Evolutionary conservation across 2,113 vertebrate genomes (phyloP).

Genomic region (Tragelaphus buxtoni): DNA sequence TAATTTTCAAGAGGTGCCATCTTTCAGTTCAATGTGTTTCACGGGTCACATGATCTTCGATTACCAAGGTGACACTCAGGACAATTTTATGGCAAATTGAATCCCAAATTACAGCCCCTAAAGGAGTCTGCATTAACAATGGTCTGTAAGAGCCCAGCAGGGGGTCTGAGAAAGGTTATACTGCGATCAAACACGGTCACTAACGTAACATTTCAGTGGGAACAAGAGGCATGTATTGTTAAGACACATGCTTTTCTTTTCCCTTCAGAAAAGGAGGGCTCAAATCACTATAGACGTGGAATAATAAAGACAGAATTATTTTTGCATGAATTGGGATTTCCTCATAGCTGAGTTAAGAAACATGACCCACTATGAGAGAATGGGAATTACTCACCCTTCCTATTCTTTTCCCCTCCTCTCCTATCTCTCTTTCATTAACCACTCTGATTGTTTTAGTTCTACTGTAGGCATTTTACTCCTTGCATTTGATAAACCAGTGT

Average conservation of each 20-base stretch:
- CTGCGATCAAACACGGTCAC: background rate
- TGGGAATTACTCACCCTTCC: background rate
- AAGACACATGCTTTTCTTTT: background rate
- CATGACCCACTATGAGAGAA: background rate
- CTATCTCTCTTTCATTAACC: background rate
- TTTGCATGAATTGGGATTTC: conserved; percentile 51
- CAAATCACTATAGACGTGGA: background rate
- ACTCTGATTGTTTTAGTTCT: conserved; percentile 21
- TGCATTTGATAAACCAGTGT: background rate
- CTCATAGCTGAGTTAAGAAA: conserved; percentile 32
- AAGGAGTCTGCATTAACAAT: conserved; percentile 42
- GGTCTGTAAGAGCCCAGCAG: conserved; percentile 17
- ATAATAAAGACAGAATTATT: conserved; percentile 43
- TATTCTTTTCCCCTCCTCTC: background rate
- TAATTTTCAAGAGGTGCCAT: conserved; percentile 44
- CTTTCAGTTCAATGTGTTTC: conserved; percentile 63
- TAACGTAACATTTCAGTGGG: conserved; percentile 12
- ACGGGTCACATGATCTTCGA: conserved; percentile 61
- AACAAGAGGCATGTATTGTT: background rate
- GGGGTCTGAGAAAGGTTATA: background rate
- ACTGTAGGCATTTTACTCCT: background rate
- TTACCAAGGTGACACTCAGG: conserved; percentile 69
- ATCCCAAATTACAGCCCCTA: conserved; percentile 67
- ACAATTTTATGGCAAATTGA: conserved; percentile 75
- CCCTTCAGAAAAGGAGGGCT: background rate